Conservation (phyloP, 2,888 invertebrate genomes). For the Corythucha ciliata region DNA sequence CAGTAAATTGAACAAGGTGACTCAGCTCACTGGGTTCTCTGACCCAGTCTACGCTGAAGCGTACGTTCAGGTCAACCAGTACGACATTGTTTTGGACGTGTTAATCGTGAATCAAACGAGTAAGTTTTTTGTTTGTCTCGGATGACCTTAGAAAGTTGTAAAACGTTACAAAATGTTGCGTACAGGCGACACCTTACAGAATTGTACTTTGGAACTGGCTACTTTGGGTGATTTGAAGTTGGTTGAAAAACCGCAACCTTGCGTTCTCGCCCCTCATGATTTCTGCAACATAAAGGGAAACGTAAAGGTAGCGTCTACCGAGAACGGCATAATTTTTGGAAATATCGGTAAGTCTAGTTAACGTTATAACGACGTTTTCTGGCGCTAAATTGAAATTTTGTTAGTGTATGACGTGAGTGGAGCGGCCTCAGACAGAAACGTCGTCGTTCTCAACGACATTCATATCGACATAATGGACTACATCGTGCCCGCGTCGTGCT, state of each 20-base stretch:
- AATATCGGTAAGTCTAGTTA: slow-evolving; percentile 68
- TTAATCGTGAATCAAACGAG: slow-evolving; percentile 96
- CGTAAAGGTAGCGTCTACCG: slow-evolving; percentile 98
- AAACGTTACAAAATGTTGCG: slow-evolving; percentile 5
- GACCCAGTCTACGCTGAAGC: slow-evolving; percentile 99
- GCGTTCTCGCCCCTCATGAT: slow-evolving; percentile 92
- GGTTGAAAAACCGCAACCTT: slow-evolving; percentile 92
- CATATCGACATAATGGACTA: slow-evolving; percentile 99
- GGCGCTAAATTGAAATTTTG: slow-evolving; percentile 28
- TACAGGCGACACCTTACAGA: slow-evolving; percentile 82
- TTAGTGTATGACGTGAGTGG: slow-evolving; percentile 92
- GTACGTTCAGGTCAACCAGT: slow-evolving; percentile 98
- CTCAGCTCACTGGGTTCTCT: slow-evolving; percentile 96
- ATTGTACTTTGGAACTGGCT: slow-evolving; percentile 93
- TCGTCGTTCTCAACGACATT: slow-evolving; percentile 97
- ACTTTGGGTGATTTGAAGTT: slow-evolving; percentile 95
- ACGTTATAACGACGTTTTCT: neutral
- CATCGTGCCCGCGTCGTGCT: slow-evolving; percentile 88
- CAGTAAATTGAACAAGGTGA: slow-evolving; percentile 38
- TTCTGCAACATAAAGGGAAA: slow-evolving; percentile 97
- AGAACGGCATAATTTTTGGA: slow-evolving; percentile 99
- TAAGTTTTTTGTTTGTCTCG: slow-evolving; percentile 37
- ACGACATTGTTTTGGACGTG: slow-evolving; percentile 96
- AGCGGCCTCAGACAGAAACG: slow-evolving; percentile 85
- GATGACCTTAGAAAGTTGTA: neutral